These are phyloP conservation scores for Xiphorhynchus elegans DNA, from an alignment of 2,113 vertebrate genomes.

Conservation along the genomic window DNA sequence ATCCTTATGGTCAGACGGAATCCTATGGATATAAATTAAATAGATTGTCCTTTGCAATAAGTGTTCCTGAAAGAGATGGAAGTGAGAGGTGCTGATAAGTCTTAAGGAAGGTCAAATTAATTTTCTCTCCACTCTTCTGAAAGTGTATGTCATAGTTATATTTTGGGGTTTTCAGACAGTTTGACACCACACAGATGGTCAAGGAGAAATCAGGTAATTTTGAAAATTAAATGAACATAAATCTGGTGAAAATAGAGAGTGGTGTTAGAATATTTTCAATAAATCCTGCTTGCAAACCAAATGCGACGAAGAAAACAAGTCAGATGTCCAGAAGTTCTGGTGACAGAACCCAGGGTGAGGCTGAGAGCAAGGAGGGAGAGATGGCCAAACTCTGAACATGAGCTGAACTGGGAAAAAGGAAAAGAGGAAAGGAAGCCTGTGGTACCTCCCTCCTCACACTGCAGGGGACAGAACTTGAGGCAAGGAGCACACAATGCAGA, in stretches of 20 bases:
- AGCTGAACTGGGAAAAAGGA: not conserved
- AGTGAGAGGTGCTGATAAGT: not conserved
- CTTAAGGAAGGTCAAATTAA: not conserved
- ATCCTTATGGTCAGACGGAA: not conserved
- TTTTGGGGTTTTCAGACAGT: not conserved
- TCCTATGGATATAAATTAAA: not conserved
- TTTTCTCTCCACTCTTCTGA: not conserved
- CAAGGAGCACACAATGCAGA: rapidly evolving
- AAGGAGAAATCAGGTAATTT: not conserved
- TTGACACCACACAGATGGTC: not conserved
- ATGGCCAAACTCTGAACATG: not conserved
- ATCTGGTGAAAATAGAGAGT: not conserved
- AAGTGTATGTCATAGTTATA: not conserved
- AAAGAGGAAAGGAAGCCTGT: not conserved
- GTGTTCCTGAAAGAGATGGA: not conserved
- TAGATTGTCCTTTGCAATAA: not conserved
- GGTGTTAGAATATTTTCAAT: not conserved
- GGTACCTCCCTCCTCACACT: not conserved
- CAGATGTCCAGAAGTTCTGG: not conserved
- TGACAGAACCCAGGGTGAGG: not conserved
- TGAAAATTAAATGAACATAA: not conserved
- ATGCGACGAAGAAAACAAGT: not conserved
- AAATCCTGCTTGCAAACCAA: not conserved
- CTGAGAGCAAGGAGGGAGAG: not conserved
- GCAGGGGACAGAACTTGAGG: not conserved